Conservation (phyloP, 2,888 invertebrate species). For the Heteromurus nitidus region DNA sequence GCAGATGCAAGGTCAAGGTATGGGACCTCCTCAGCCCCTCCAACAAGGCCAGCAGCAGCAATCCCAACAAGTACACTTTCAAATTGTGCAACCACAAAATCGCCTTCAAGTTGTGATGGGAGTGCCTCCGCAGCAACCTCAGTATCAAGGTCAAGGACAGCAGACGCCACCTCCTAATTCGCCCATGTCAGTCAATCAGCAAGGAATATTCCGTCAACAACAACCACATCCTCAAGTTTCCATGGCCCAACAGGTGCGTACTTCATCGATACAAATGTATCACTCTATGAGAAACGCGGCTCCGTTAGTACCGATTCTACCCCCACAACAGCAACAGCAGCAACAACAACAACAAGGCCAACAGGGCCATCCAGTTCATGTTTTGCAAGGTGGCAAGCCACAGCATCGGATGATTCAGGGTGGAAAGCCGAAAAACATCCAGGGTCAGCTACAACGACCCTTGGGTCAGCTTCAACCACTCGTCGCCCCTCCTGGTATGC, state of each 20-base stretch:
- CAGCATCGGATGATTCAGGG: not conserved
- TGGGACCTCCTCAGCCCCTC: slow-evolving; percentile 49
- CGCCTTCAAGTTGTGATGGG: slow-evolving; percentile 60
- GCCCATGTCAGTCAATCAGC: slow-evolving; percentile 39
- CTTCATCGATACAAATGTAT: not conserved
- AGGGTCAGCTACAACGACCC: no score
- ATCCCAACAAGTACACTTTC: slow-evolving; percentile 54
- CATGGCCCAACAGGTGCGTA: not conserved
- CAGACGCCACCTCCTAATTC: slow-evolving; percentile 22
- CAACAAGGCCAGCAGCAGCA: slow-evolving; percentile 48
- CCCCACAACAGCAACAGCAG: slow-evolving; percentile 31
- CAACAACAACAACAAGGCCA: slow-evolving; percentile 47
- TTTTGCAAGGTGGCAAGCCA: slow-evolving; percentile 46
- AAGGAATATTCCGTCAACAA: slow-evolving; percentile 53
- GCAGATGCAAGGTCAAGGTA: slow-evolving; percentile 34
- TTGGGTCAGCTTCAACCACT: slow-evolving; percentile 48
- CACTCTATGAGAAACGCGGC: not conserved
- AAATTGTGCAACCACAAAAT: slow-evolving; percentile 49
- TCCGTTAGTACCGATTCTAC: not conserved
- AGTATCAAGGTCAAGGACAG: slow-evolving; percentile 48
- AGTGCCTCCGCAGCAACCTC: slow-evolving; percentile 30
- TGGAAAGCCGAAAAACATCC: no score
- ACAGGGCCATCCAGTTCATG: slow-evolving; percentile 40
- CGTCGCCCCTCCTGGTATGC: slow-evolving; percentile 38
- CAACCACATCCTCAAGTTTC: slow-evolving; percentile 42